A percentile compares a stretch with the other conserved stretches of the same genome.
Conservation (phyloP, 2,113 vertebrate species). For the Chascanopsetta lugubris region DNA sequence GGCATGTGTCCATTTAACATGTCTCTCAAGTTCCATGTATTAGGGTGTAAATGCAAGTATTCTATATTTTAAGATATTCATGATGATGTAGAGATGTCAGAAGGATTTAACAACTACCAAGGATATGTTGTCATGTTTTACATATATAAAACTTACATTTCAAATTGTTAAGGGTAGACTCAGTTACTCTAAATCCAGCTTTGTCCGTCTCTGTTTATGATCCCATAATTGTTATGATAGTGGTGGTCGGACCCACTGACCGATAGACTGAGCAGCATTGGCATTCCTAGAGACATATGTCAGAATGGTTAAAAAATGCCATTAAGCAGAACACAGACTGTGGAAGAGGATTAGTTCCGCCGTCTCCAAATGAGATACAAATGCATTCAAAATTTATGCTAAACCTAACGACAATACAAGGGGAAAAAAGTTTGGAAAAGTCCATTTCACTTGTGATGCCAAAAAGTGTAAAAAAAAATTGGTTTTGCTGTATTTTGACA, state of each 20-base stretch:
- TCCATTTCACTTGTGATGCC: neutral
- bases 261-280: neutral
- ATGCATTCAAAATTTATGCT: slow-evolving; percentile 45
- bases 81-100: no score
- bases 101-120: no score
- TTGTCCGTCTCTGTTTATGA: neutral
- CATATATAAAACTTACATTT: no score
- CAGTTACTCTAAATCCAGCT: no score
- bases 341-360: slow-evolving; percentile 1
- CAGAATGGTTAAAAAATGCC: neutral
- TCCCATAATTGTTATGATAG: neutral
- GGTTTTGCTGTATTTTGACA: slow-evolving; percentile 4
- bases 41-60: no score
- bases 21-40: no score
- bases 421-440: neutral
- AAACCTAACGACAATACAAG: slow-evolving; percentile 15
- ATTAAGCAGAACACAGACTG: neutral
- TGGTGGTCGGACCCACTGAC: neutral
- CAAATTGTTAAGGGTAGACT: no score
- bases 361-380: slow-evolving; percentile 32
- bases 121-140: no score
- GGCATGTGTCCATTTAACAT: no score
- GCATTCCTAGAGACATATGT: neutral
- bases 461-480: neutral
- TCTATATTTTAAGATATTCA: no score